These are phyloP conservation scores for Eupithecia pulchellata DNA, from an alignment of 2,888 invertebrate genomes.

Conservation along the genomic window DNA sequence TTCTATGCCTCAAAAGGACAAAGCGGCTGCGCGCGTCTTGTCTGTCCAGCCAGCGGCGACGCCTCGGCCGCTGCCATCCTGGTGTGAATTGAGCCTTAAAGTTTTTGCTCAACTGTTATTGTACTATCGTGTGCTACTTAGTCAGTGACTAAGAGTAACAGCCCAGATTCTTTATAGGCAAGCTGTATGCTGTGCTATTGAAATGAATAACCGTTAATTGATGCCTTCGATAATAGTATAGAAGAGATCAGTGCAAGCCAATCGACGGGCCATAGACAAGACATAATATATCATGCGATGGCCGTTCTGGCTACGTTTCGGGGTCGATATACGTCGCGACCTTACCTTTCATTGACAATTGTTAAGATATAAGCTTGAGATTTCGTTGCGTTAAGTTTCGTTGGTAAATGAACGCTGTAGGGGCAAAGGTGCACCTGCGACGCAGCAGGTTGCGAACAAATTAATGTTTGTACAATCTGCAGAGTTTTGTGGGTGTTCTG, in stretches of 20 bases:
- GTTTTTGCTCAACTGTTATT: slow-evolving; percentile 20
- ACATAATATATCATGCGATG: background rate
- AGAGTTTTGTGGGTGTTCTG: too few relatives aligned
- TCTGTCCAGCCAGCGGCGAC: background rate
- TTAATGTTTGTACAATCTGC: too few relatives aligned
- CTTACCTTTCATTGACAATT: too few relatives aligned
- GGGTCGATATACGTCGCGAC: too few relatives aligned
- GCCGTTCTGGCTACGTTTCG: too few relatives aligned
- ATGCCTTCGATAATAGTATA: background rate
- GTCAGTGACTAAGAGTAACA: background rate
- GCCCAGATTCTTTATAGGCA: background rate
- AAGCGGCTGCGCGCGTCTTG: background rate
- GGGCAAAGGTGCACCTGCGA: too few relatives aligned
- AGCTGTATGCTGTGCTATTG: background rate
- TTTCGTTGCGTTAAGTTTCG: too few relatives aligned
- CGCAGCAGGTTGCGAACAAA: too few relatives aligned
- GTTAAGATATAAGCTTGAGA: too few relatives aligned
- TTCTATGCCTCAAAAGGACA: background rate
- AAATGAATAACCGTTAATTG: slow-evolving; percentile 3
- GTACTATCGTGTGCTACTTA: slow-evolving; percentile 14
- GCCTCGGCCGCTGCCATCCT: background rate
- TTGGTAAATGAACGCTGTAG: too few relatives aligned
- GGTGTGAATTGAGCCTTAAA: background rate
- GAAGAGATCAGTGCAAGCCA: background rate
- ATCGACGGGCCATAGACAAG: background rate